Evolutionary conservation across 1,140 invertebrate genomes (phyloP).

Genomic region (Mercenaria mercenaria): DNA sequence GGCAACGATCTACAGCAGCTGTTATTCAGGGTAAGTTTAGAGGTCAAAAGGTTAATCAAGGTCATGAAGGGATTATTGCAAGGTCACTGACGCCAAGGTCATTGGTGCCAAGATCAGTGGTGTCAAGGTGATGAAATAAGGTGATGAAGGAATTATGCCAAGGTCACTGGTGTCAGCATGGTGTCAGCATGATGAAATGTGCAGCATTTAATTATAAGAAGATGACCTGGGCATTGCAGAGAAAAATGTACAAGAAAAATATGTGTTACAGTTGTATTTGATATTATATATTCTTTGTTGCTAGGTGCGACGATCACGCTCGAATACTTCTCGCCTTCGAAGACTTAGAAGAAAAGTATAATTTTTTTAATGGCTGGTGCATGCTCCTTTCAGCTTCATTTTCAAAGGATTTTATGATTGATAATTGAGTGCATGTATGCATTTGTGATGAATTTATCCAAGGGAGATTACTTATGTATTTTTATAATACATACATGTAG

Average conservation of each 20-base stretch:
- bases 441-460: too few species aligned
- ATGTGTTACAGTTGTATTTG: background rate
- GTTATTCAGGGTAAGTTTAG: background rate
- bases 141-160: too few species aligned
- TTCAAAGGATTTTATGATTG: background rate
- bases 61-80: background rate
- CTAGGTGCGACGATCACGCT: background rate
- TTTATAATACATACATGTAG: too few species aligned
- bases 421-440: background rate
- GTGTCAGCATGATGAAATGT: too few species aligned
- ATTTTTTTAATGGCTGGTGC: background rate
- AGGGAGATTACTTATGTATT: too few species aligned
- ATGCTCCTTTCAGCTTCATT: background rate
- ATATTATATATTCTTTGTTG: background rate
- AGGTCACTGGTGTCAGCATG: too few species aligned
- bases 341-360: slow-evolving; percentile 2
- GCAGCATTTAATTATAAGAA: too few species aligned
- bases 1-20: background rate
- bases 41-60: background rate
- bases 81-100: background rate
- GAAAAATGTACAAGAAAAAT: background rate
- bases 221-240: background rate
- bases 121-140: too few species aligned
- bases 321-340: background rate
- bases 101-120: too few species aligned